These are phyloP conservation scores for Elephas maximus DNA, from an alignment of 2,113 vertebrate species.

Conservation along the genomic window DNA sequence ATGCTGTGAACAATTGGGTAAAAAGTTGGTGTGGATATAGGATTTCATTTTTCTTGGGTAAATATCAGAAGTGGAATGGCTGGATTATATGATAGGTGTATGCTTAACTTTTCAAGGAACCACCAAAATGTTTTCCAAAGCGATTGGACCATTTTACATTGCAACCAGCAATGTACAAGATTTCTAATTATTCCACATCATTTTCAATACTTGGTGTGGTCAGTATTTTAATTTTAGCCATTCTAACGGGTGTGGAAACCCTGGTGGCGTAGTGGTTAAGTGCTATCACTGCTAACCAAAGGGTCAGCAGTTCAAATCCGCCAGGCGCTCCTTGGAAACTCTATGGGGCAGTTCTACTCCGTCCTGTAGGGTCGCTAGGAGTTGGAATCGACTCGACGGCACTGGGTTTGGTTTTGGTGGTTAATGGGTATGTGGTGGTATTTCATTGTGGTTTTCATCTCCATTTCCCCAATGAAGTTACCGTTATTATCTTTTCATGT, in stretches of 20 bases:
- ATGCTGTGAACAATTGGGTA: not conserved
- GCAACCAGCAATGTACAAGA: not conserved
- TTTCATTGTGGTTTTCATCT: not conserved
- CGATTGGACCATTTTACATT: not conserved
- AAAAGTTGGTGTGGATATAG: not conserved
- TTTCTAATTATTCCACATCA: not conserved
- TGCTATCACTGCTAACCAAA: too few species aligned
- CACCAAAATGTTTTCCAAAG: not conserved
- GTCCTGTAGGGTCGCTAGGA: too few species aligned
- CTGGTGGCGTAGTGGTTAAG: too few species aligned
- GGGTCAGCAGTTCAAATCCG: too few species aligned
- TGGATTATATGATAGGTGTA: too few species aligned
- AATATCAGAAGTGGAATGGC: not conserved
- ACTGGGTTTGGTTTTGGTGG: too few species aligned
- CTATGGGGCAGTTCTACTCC: too few species aligned
- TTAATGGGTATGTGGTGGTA: not conserved
- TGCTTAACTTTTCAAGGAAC: not conserved
- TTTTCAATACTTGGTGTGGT: not conserved
- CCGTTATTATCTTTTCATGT: not conserved
- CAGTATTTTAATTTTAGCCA: not conserved
- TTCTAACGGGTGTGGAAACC: not conserved
- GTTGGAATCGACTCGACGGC: too few species aligned
- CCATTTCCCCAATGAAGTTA: not conserved
- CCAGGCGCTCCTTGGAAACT: too few species aligned
- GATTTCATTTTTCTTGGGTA: not conserved